Percentiles rank a stretch among this genome's conserved stretches.
phyloP scores from a whole-genome alignment of 2,888 invertebrate species.

The Drosophila leonis region DNA sequence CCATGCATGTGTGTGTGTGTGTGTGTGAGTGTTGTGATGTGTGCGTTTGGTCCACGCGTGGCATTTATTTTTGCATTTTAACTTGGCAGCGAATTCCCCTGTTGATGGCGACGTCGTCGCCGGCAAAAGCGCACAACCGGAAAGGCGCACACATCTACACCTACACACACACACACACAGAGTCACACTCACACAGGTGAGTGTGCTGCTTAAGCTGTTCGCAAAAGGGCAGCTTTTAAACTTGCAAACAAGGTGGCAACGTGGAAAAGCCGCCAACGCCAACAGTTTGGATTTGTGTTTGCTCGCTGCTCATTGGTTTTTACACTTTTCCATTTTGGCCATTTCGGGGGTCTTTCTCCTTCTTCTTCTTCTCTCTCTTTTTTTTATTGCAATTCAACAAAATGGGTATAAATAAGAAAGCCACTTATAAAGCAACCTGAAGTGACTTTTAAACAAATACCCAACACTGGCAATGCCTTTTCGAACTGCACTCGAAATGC shows the following conservation, averaged over 20 bases:
- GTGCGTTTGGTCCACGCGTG: slow-evolving; percentile 58
- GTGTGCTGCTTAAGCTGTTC: slow-evolving; percentile 49
- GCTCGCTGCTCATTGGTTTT: slow-evolving; percentile 59
- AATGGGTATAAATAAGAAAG: slow-evolving; percentile 58
- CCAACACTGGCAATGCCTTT: slow-evolving; percentile 18
- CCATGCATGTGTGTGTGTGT: slow-evolving; percentile 16
- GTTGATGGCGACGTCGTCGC: slow-evolving; percentile 57
- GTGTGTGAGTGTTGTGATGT: slow-evolving; percentile 29
- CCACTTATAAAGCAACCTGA: slow-evolving; percentile 54
- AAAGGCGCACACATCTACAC: slow-evolving; percentile 56
- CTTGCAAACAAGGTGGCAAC: slow-evolving; percentile 73
- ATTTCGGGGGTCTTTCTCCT: neutral
- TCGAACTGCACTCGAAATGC: slow-evolving; percentile 22
- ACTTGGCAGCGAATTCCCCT: slow-evolving; percentile 65
- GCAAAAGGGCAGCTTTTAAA: slow-evolving; percentile 70
- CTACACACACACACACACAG: slow-evolving; percentile 22
- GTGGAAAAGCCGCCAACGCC: slow-evolving; percentile 67
- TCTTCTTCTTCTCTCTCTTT: neutral
- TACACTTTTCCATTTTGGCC: slow-evolving; percentile 46
- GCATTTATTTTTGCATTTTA: slow-evolving; percentile 81
- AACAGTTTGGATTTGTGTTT: slow-evolving; percentile 69
- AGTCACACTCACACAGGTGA: slow-evolving; percentile 7
- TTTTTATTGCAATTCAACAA: slow-evolving; percentile 49
- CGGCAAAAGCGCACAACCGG: slow-evolving; percentile 66
- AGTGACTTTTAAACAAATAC: slow-evolving; percentile 50